Base-by-base conservation (phyloP, 1,140 invertebrate species). In the Homarus americanus region DNA sequence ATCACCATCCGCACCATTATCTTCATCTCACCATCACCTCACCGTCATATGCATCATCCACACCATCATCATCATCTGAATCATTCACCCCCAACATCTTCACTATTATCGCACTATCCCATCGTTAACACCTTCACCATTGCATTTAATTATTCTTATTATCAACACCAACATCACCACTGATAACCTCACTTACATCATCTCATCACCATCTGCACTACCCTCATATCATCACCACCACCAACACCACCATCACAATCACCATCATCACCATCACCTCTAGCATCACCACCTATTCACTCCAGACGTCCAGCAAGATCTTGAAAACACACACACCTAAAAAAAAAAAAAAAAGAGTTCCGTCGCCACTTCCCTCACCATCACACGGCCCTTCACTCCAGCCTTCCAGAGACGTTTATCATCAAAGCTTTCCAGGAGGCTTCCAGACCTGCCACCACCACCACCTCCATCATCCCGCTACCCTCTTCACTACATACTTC, bases 51-150 rank as follows among this genome's bases (percentile, higher is more conserved):
- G n/a, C 41, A 41, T 38, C 76, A 78, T 41, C 38, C 1, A 15
- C 32, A 80, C 28, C 40, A 80, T 44, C 78, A 80, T 40, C 78
- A n/a, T n/a, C n/a, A n/a, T n/a, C n/a, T n/a, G n/a, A n/a, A n/a
- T n/a, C n/a, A n/a, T n/a, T n/a, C n/a, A n/a, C n/a, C n/a, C n/a
- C n/a, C n/a, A n/a, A n/a, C n/a, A n/a, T n/a, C n/a, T n/a, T n/a
- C n/a, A n/a, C n/a, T n/a, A n/a, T n/a, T n/a, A n/a, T n/a, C n/a
- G n/a, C n/a, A n/a, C n/a, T n/a, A n/a, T n/a, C n/a, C n/a, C n/a
- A n/a, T n/a, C n/a, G n/a, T n/a, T n/a, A n/a, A n/a, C n/a, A n/a
- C n/a, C n/a, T n/a, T n/a, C n/a, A n/a, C n/a, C n/a, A n/a, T n/a
- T n/a, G n/a, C n/a, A n/a, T n/a, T n/a, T n/a, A n/a, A n/a, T n/a